Evolutionary conservation across 2,113 vertebrate species (phyloP), one percentile per base, ranked within the genome.

Genomic region (Oenanthe melanoleuca): DNA sequence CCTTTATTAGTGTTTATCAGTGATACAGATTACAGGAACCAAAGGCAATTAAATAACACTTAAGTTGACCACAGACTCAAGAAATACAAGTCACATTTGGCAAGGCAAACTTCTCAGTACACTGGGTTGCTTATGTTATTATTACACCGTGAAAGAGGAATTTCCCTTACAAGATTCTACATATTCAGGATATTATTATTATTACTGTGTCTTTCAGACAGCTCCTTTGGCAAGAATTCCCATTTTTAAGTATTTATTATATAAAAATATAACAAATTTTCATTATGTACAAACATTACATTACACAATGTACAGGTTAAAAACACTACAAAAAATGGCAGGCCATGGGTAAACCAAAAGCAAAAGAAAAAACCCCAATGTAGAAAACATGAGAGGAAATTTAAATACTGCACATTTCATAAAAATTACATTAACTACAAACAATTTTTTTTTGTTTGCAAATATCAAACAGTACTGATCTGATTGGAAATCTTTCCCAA

Each of bases 201-300:
- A 92, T 94, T 95, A 91, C 61, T 96, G 96, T 97, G 96, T 98
- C 96, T 97, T 97, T 96, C 63, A 98, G 97, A 98, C 97, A 97
- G 85, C 77, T 98, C 97, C 98, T 98, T 98, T 98, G 98, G 98
- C 97, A 98, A 97, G 91, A 98, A 97, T 96, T 97, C 96, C 89
- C 92, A 96, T 95, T 96, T 97, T 97, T 96, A 89, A 97, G 92
- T 83, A 97, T 97, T 97, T 98, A 98, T 98, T 97, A 97, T 98
- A 98, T 97, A 98, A 98, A 98, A 98, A 98, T 98, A 98, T 95
- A 98, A 98, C 97, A 92, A 96, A 97, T 98, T 98, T 97, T 98
- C 96, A 96, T 97, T 98, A 98, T 98, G 96, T 98, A 98, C 97
- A 98, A 98, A 98, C 98, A 97, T 98, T 98, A 98, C 98, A 98